Evolutionary conservation across 2,113 vertebrate species (phyloP).

Genomic region (Megatriorchis doriae): DNA sequence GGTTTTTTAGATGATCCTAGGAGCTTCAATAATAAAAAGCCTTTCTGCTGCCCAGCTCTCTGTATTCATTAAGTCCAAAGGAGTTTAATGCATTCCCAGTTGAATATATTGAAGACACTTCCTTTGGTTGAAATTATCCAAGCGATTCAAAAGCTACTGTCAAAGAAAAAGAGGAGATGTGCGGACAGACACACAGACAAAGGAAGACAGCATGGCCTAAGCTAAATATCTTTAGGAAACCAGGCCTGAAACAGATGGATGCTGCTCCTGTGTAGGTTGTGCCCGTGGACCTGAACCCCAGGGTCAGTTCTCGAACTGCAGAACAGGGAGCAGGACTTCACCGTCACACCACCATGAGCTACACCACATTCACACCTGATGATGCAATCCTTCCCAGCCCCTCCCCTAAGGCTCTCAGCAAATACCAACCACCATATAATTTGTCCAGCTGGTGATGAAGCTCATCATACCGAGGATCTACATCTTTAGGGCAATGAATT

Average conservation of each 20-base stretch:
- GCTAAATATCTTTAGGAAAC: not conserved
- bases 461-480: not conserved
- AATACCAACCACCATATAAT: not conserved
- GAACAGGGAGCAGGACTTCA: not conserved
- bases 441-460: not conserved
- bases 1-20: not conserved
- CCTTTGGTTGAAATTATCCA: not conserved
- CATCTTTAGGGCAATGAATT: not conserved
- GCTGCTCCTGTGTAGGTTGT: not conserved
- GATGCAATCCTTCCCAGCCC: not conserved
- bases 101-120: not conserved
- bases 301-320: not conserved
- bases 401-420: not conserved
- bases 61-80: not conserved
- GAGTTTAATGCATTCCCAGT: not conserved
- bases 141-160: not conserved
- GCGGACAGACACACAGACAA: not conserved
- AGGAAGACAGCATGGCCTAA: not conserved
- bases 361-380: rapidly evolving
- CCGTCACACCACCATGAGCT: rapidly evolving
- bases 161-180: not conserved
- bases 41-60: not conserved
- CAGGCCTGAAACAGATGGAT: not conserved
- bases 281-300: not conserved
- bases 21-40: not conserved